Conservation (phyloP, 2,888 invertebrate genomes). For the Keiferia lycopersicella region DNA sequence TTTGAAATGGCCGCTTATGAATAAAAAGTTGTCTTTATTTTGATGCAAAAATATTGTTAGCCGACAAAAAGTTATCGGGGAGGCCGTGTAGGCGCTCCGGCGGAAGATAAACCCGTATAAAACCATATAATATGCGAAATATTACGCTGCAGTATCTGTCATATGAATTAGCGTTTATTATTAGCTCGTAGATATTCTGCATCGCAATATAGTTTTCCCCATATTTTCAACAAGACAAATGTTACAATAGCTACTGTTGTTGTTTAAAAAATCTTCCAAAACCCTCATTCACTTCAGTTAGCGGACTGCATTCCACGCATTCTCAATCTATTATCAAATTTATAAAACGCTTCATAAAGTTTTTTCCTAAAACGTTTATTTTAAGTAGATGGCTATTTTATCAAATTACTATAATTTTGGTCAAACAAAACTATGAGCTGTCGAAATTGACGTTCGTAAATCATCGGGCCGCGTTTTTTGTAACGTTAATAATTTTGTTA, state of each 20-base stretch:
- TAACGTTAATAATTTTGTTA: constrained; percentile 76
- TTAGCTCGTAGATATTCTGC: constrained; percentile 7
- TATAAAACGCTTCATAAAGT: constrained; percentile 44
- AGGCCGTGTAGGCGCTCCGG: constrained; percentile 40
- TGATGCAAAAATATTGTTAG: constrained; percentile 73
- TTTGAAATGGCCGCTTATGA: constrained; percentile 71
- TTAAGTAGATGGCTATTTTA: constrained; percentile 76
- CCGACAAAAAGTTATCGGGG: constrained; percentile 56
- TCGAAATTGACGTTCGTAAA: constrained; percentile 78
- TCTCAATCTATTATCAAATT: constrained; percentile 60
- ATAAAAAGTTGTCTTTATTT: constrained; percentile 73
- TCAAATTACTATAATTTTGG: constrained; percentile 80
- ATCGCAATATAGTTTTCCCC: not conserved
- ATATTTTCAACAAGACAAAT: not conserved
- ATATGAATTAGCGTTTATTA: constrained; percentile 20
- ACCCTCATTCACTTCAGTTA: constrained; percentile 29
- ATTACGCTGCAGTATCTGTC: constrained; percentile 34
- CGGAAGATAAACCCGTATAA: constrained; percentile 36
- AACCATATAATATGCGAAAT: constrained; percentile 49
- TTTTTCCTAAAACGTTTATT: constrained; percentile 64
- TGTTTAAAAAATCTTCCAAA: constrained; percentile 40
- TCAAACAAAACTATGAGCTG: constrained; percentile 77
- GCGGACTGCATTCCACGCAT: constrained; percentile 60
- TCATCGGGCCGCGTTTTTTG: constrained; percentile 75
- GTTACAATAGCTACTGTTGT: constrained; percentile 41